These are phyloP conservation scores for Marisa cornuarietis DNA, from an alignment of 1,140 invertebrate species.

Conservation along the genomic window DNA sequence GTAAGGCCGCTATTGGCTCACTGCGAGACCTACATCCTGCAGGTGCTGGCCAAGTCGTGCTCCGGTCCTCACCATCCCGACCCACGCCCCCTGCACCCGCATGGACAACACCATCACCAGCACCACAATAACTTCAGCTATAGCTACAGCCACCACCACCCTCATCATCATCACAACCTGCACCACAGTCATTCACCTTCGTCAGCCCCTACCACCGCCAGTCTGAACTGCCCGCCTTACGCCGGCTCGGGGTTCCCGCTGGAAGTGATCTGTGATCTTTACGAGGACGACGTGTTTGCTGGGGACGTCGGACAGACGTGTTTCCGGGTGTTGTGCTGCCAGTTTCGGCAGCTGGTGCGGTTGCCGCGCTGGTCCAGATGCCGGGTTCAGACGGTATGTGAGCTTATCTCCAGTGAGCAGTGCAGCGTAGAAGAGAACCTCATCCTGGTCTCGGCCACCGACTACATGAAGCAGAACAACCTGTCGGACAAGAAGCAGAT, in stretches of 20 bases:
- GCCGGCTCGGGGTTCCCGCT: constrained; percentile 39
- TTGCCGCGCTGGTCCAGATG: constrained; percentile 49
- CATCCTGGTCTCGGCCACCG: constrained; percentile 57
- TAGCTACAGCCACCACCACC: background rate
- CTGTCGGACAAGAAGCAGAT: constrained; percentile 57
- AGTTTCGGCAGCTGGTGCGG: constrained; percentile 48
- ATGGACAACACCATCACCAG: constrained; percentile 7
- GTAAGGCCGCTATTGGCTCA: constrained; percentile 50
- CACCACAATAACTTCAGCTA: constrained; percentile 2
- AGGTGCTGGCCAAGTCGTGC: constrained; percentile 50
- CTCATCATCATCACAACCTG: background rate
- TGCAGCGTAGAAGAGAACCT: constrained; percentile 57
- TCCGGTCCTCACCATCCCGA: background rate
- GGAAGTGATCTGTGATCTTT: constrained; percentile 49
- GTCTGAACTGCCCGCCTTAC: constrained; percentile 15
- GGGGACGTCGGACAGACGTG: constrained; percentile 47
- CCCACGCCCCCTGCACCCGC: background rate
- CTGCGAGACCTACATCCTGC: constrained; percentile 57
- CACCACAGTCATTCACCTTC: constrained; percentile 2
- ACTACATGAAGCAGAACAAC: constrained; percentile 61
- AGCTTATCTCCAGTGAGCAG: constrained; percentile 50
- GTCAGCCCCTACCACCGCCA: background rate
- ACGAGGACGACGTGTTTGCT: constrained; percentile 42
- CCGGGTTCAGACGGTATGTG: constrained; percentile 51
- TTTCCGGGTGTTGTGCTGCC: constrained; percentile 52